A percentile compares a stretch with the other conserved stretches of the same genome.
These are phyloP conservation scores for Parauchenoglanis ngamensis DNA, from an alignment of 2,797 vertebrate genomes.

Conservation along the genomic window DNA sequence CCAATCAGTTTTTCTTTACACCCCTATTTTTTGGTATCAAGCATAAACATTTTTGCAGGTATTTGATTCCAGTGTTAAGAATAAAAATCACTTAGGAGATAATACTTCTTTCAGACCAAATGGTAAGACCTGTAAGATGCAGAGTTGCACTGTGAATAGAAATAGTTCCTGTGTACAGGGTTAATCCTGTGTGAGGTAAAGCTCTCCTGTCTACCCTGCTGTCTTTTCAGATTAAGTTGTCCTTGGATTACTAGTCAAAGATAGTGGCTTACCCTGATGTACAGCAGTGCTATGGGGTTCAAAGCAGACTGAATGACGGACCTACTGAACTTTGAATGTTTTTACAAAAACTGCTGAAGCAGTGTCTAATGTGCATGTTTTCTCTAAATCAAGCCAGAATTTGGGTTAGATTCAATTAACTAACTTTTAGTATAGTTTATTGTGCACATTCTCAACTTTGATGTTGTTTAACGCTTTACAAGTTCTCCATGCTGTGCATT, in stretches of 20 bases:
- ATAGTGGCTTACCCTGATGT: not conserved
- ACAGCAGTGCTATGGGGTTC: not conserved
- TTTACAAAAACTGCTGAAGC: not conserved
- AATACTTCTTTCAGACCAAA: not conserved
- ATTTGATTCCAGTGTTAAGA: not conserved
- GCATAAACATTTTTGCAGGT: not conserved
- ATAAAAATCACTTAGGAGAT: not conserved
- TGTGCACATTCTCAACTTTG: not conserved
- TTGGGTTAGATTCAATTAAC: not conserved
- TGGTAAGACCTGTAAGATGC: not conserved
- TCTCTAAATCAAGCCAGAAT: not conserved
- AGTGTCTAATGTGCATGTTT: not conserved
- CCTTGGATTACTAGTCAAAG: slow-evolving; percentile 20
- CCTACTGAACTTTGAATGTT: not conserved
- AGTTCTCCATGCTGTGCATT: not conserved
- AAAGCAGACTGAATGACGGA: not conserved
- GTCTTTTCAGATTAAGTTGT: slow-evolving; percentile 44
- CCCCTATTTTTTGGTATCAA: not conserved
- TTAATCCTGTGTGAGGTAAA: slow-evolving; percentile 34
- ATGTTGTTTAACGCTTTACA: not conserved
- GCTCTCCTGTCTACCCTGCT: slow-evolving; percentile 14
- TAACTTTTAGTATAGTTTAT: not conserved
- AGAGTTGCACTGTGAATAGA: not conserved
- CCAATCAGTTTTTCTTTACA: not conserved
- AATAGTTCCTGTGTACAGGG: slow-evolving; percentile 13